Conservation (phyloP, 2,888 invertebrate species). For the Mesoligia furuncula region DNA sequence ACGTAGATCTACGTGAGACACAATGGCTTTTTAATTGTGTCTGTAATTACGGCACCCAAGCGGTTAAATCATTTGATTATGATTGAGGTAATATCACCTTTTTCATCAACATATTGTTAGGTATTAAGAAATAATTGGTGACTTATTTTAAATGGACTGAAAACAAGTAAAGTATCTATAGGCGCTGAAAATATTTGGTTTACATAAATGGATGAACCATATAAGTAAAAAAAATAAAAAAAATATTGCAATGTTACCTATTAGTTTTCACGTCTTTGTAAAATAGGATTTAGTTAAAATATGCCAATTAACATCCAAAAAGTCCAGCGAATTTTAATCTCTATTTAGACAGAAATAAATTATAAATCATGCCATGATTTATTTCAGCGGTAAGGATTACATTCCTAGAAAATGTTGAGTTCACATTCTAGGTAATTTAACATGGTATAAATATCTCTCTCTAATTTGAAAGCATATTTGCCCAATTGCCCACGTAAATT, state of each 20-base stretch:
- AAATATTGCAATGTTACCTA: no score
- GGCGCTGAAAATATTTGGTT: neutral
- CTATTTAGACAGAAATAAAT: neutral
- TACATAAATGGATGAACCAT: no score
- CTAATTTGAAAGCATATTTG: constrained; percentile 4
- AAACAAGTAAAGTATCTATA: neutral
- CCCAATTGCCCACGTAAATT: neutral
- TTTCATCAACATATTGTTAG: neutral
- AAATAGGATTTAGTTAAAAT: neutral
- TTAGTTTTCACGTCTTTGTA: neutral
- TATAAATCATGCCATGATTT: neutral
- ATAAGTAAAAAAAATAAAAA: neutral
- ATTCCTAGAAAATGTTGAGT: neutral
- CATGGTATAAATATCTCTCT: neutral
- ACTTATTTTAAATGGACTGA: neutral
- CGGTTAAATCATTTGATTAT: neutral
- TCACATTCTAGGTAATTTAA: neutral
- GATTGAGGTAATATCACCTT: neutral
- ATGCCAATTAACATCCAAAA: neutral
- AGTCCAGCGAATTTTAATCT: neutral
- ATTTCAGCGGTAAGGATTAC: neutral
- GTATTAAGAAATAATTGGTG: neutral
- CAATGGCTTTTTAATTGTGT: no score
- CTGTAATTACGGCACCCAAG: no score
- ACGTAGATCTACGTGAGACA: no score